These are phyloP conservation scores for Monarcha castaneiventris DNA, from an alignment of 2,113 vertebrate genomes.

Conservation along the genomic window DNA sequence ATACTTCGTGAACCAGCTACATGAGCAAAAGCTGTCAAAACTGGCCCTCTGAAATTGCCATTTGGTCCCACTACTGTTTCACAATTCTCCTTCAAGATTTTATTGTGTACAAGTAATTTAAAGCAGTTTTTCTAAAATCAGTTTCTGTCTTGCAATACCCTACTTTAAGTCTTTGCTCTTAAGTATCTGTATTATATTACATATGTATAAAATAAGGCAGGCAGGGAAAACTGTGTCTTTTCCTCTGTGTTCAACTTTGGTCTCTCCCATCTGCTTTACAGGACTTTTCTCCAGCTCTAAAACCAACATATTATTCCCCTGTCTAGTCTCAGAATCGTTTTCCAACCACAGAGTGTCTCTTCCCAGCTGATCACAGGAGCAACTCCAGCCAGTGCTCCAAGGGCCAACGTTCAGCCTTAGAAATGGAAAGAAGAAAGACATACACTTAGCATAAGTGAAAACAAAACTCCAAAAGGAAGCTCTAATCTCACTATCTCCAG, in stretches of 20 bases:
- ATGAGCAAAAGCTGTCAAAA: background rate
- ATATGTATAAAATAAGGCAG: background rate
- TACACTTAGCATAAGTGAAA: background rate
- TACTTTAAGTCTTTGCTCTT: background rate
- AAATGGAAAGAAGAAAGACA: background rate
- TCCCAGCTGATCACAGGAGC: background rate
- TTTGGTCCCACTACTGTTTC: background rate
- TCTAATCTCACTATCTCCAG: constrained; percentile 37
- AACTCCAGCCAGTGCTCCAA: background rate
- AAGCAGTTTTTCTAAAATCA: background rate
- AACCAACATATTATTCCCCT: background rate
- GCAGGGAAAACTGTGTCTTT: background rate
- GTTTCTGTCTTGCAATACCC: background rate
- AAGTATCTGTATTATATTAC: background rate
- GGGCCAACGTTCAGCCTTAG: background rate
- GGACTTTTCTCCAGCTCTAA: background rate
- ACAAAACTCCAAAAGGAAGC: background rate
- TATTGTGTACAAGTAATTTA: background rate
- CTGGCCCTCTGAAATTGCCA: background rate
- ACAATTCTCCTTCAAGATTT: background rate
- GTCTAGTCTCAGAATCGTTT: background rate
- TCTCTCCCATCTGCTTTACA: background rate
- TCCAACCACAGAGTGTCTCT: background rate
- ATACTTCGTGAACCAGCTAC: background rate
- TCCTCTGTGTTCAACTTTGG: background rate